Base-by-base conservation (phyloP, 2,113 vertebrate species). In the Spea multiplicata region DNA sequence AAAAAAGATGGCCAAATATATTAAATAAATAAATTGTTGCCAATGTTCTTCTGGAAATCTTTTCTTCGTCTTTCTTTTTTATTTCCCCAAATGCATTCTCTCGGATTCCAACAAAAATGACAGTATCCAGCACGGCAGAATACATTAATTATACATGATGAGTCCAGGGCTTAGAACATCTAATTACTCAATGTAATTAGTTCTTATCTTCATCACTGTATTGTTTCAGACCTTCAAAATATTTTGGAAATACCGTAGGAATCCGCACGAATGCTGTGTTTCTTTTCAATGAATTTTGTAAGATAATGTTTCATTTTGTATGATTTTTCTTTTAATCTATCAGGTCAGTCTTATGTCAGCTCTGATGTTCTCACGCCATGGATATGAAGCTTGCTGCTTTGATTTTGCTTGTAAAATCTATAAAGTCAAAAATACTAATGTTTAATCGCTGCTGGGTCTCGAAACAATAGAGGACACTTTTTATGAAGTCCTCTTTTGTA, bases 21-120 rank as follows among this genome's bases (percentile, higher is more conserved):
- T 9, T 44, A 3, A 80, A 53, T 16, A 66, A 49, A 57, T 16
- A 61, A 74, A 50, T 44, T n/a, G 9, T 52, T 80, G 78, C 78
- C 78, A 80, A 72, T 57, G 14, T 17, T 68, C 44, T 64, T 55
- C 71, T 44, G 53, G 64, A 80, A 80, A 74, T 80, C 71, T 59
- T 67, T 70, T 55, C 52, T 67, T 68, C 74, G 71, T 30, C 30
- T 30, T 30, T 30, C 30, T 30, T 30, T 30, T 30, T 30, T 30
- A 30, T 77, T 70, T 77, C 53, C 5, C 49, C 8, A 66, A 59
- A 80, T 80, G n/a, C 65, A 74, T 68, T 73, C 74, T 53, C 62
- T 49, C 52, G 3, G 45, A 16, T 74, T 72, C 78, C 78, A 80
- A 61, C 5, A 59, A 57, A 66, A 74, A 61, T 68, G 9, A 47